Evolutionary conservation across 2,888 invertebrate species (phyloP), one percentile per base, ranked within the genome.

Genomic region (Volucella zonaria): DNA sequence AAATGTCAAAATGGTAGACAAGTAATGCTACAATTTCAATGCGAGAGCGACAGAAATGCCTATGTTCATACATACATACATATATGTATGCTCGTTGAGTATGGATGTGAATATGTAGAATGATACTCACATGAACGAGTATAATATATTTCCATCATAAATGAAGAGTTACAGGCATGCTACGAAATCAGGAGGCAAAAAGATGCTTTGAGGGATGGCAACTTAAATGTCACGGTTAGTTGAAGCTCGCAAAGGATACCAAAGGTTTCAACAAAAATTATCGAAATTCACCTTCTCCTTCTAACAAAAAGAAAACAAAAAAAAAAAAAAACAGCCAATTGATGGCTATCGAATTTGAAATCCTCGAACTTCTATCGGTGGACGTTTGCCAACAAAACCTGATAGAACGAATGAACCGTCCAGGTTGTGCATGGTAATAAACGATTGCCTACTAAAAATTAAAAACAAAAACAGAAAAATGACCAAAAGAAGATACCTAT

Each of bases 1-100:
- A 91, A 91, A 91, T 90, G 91, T 91, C 91, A 91, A 90, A 91
- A 91, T 91, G 90, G 91, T 90, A 86, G 82, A 85, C 86, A 85
- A 73, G 90, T 89, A 90, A 90, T 90, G 89, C 90, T 90, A 89
- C 90, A 90, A 89, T 89, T 89, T 89, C 90, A 62, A 62, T 68
- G 49, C 40, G 73, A 88, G 89, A 87, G 87, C 70, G 52, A 66
- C 61, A 49, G 0, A 31, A 31, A 31, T 31, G 31, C 31, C 31
- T 42, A 40, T 56, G 45, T 10, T 47, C 49, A 38, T 52, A 59
- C 42, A 67, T 38, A n/a, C 52, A 61, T 11, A 23, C n/a, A 56
- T 67, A 51, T 18, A 18, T 11, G 9, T 59, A 49, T 58, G 23
- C 59, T 52, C 79, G 18, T 56, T 31, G 31, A 31, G 31, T 31